Evolutionary conservation across 2,888 invertebrate species (phyloP).

Genomic region (Mythimna ferrago): DNA sequence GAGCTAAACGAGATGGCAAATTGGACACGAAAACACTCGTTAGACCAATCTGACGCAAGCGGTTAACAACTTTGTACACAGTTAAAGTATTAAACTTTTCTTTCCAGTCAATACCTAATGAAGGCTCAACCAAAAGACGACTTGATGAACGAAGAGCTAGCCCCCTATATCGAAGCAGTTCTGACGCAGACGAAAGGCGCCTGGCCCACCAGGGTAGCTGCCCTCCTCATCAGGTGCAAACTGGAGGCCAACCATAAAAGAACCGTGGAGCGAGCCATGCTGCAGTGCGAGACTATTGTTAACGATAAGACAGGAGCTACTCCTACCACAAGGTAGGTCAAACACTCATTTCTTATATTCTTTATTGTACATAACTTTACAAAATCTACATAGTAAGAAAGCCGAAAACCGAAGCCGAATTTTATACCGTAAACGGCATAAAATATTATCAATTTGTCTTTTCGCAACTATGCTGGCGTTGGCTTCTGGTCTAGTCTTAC

Average conservation of each 20-base stretch:
- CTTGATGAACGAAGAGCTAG: conserved; percentile 95
- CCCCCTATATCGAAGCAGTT: conserved; percentile 93
- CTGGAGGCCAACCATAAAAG: conserved; percentile 95
- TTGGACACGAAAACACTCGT: too few relatives aligned
- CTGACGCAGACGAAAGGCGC: conserved; percentile 92
- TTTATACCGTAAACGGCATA: too few relatives aligned
- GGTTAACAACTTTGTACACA: too few relatives aligned
- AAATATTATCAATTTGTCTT: too few relatives aligned
- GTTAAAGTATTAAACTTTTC: neutral
- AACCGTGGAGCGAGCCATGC: conserved; percentile 96
- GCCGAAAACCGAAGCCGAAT: too few relatives aligned
- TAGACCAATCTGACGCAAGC: too few relatives aligned
- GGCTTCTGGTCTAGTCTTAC: too few relatives aligned
- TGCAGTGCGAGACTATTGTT: conserved; percentile 95
- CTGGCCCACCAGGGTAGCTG: conserved; percentile 94
- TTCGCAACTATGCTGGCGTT: too few relatives aligned
- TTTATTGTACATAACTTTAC: too few relatives aligned
- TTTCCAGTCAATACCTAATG: conserved; percentile 92
- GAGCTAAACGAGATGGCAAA: too few relatives aligned
- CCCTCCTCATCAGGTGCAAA: conserved; percentile 94
- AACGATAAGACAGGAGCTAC: conserved; percentile 84
- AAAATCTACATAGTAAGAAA: too few relatives aligned
- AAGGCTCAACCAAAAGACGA: conserved; percentile 95
- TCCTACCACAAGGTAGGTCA: conserved; percentile 75
- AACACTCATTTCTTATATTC: too few relatives aligned